Evolutionary conservation across 1,140 invertebrate species (phyloP).

Genomic region (Drosophila trapezifrons): DNA sequence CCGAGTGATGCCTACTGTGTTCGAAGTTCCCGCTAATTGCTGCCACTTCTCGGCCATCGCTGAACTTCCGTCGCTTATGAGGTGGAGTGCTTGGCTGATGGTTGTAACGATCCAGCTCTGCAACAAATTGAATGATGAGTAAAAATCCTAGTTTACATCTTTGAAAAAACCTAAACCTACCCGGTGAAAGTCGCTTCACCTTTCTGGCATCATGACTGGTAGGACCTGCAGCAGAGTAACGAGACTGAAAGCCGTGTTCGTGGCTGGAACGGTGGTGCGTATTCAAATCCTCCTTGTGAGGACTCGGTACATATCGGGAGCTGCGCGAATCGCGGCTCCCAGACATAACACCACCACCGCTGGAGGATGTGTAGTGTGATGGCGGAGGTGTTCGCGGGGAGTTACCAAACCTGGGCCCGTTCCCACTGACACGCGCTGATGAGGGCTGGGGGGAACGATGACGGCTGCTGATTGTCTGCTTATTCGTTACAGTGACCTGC

Average conservation of each 20-base stretch:
- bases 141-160: neutral
- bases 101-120: conserved; percentile 71
- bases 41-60: conserved; percentile 56
- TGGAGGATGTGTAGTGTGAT: conserved; percentile 54
- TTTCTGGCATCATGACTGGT: conserved; percentile 52
- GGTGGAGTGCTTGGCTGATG: conserved; percentile 76
- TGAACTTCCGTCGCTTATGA: conserved; percentile 78
- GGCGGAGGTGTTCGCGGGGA: conserved; percentile 81
- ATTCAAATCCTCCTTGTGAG: conserved; percentile 67
- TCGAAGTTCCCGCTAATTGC: conserved; percentile 44
- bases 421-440: conserved; percentile 42
- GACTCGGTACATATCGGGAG: conserved; percentile 72
- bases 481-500: conserved; percentile 78
- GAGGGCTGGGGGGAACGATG: conserved; percentile 69
- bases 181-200: conserved; percentile 64
- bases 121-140: neutral
- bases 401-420: conserved; percentile 58
- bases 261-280: conserved; percentile 60
- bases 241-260: conserved; percentile 56
- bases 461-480: conserved; percentile 49
- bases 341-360: conserved; percentile 18
- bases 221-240: conserved; percentile 56
- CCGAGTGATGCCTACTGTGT: conserved; percentile 66
- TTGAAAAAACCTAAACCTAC: conserved; percentile 22
- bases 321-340: conserved; percentile 53